These are phyloP conservation scores for Philhelius pedissequus DNA, from an alignment of 2,888 invertebrate genomes.

Conservation along the genomic window DNA sequence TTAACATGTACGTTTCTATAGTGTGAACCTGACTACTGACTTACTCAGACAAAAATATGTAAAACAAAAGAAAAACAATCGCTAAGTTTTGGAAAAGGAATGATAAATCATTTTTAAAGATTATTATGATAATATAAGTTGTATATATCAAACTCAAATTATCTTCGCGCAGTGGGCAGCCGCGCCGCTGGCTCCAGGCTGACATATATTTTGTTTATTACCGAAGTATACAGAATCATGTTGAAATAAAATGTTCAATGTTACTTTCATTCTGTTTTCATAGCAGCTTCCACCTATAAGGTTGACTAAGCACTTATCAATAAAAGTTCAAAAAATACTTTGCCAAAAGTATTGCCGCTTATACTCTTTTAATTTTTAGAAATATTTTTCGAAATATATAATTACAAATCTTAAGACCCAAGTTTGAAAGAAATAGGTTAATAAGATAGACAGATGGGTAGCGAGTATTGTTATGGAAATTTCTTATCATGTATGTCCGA, in stretches of 20 bases:
- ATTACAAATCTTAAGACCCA: too few relatives aligned
- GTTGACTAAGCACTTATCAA: constrained; percentile 24
- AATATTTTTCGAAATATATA: too few relatives aligned
- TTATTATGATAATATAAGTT: background rate
- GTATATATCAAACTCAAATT: background rate
- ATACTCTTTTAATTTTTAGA: background rate
- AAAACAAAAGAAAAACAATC: background rate
- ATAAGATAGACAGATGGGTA: too few relatives aligned
- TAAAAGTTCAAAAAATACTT: background rate
- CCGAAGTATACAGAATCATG: background rate
- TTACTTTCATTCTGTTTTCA: constrained; percentile 52
- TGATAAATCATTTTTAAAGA: background rate
- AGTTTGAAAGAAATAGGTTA: too few relatives aligned
- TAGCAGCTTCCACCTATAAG: constrained; percentile 5
- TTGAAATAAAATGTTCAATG: constrained; percentile 35
- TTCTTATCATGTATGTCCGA: too few relatives aligned
- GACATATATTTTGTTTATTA: background rate
- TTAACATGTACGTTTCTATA: background rate
- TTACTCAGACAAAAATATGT: background rate
- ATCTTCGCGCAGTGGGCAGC: background rate
- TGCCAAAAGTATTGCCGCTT: background rate
- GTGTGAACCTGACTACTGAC: background rate
- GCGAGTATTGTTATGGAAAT: too few relatives aligned
- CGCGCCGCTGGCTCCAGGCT: background rate
- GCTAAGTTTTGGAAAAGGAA: background rate